phyloP scores from a whole-genome alignment of 2,113 vertebrate species.

The Heterotilapia buettikoferi region DNA sequence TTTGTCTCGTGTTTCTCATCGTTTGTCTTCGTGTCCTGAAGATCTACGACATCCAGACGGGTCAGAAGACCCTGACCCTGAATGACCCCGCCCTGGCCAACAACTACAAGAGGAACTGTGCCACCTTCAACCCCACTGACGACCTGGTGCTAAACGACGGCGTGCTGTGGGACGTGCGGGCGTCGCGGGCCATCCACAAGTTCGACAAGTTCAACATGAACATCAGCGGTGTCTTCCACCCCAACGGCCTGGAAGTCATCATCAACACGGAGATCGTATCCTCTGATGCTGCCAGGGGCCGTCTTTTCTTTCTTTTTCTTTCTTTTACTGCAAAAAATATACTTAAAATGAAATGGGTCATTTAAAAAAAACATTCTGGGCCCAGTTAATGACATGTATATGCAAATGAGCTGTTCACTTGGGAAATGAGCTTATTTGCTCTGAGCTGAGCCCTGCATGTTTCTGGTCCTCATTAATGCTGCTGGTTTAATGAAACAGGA shows the following conservation, averaged over 20 bases:
- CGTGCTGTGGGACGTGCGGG: constrained; percentile 94
- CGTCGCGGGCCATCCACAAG: constrained; percentile 89
- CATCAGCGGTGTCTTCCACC: constrained; percentile 97
- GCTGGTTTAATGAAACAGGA: not conserved
- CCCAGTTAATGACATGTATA: rapidly evolving
- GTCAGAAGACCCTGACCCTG: constrained; percentile 90
- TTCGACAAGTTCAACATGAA: constrained; percentile 99
- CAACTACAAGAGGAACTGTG: constrained; percentile 97
- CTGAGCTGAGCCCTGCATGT: not conserved
- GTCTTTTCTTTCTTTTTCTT: not conserved
- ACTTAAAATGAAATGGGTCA: not conserved
- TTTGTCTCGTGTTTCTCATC: rapidly evolving
- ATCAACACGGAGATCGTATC: constrained; percentile 98
- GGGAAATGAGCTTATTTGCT: no score
- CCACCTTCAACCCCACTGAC: constrained; percentile 95
- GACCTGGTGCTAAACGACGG: constrained; percentile 97
- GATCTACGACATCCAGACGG: constrained; percentile 98
- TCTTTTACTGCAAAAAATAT: rapidly evolving
- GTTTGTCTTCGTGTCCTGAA: rapidly evolving
- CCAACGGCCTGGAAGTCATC: constrained; percentile 92
- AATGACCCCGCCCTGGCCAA: constrained; percentile 92
- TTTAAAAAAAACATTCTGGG: not conserved
- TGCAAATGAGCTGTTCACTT: not conserved
- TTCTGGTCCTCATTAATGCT: not conserved
- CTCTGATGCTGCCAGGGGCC: constrained; percentile 38